A percentile compares a stretch with the other conserved stretches of the same genome.
Conservation (phyloP, 2,888 invertebrate species). For the Platycheirus albimanus region DNA sequence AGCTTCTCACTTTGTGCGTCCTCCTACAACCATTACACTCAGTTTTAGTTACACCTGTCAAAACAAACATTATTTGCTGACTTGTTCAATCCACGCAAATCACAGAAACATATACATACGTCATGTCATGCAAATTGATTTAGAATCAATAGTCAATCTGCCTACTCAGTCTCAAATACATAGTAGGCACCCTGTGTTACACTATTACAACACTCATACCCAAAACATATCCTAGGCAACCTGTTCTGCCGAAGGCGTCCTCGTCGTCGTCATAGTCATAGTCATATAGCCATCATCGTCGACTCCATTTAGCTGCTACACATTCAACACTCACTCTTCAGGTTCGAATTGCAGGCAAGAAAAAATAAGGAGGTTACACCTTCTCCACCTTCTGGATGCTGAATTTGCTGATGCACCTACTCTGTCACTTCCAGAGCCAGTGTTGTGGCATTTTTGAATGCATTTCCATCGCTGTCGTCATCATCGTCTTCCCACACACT, state of each 20-base stretch:
- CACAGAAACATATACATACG: neutral
- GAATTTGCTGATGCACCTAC: slow-evolving; percentile 11
- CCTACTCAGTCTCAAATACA: too few relatives aligned
- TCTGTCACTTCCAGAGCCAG: slow-evolving; percentile 20
- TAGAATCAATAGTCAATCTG: slow-evolving; percentile 51
- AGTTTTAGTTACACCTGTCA: slow-evolving; percentile 19
- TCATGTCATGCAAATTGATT: slow-evolving; percentile 51
- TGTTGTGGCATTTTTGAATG: slow-evolving; percentile 20
- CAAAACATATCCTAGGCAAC: slow-evolving; percentile 37
- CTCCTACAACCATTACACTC: too few relatives aligned
- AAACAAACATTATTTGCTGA: neutral
- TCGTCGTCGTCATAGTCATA: slow-evolving; percentile 31
- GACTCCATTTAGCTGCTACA: slow-evolving; percentile 39
- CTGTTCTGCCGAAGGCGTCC: slow-evolving; percentile 49
- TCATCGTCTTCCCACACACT: slow-evolving; percentile 21
- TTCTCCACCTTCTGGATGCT: slow-evolving; percentile 47
- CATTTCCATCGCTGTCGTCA: slow-evolving; percentile 39
- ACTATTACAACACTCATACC: slow-evolving; percentile 10
- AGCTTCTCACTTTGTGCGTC: too few relatives aligned
- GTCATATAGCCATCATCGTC: slow-evolving; percentile 18
- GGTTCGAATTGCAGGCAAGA: slow-evolving; percentile 2
- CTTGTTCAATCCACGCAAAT: slow-evolving; percentile 13
- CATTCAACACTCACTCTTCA: slow-evolving; percentile 53
- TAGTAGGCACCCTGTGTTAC: slow-evolving; percentile 30
- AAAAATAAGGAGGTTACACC: slow-evolving; percentile 44